phyloP scores from a whole-genome alignment of 2,888 invertebrate species.

The Eudemis profundana region DNA sequence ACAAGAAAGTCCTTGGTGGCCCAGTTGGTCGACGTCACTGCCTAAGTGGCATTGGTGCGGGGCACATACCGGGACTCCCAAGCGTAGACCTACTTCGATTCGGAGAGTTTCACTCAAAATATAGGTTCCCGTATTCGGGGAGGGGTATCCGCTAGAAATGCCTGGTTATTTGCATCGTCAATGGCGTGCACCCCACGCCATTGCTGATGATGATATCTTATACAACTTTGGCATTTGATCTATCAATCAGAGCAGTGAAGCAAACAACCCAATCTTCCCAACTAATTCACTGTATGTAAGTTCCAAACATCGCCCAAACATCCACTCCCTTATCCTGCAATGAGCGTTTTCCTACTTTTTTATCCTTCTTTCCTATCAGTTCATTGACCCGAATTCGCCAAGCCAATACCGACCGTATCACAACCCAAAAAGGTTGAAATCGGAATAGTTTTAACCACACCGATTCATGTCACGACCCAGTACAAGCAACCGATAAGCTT shows the following conservation, averaged over 20 bases:
- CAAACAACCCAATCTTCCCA: constrained; percentile 30
- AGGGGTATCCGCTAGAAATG: too few species aligned
- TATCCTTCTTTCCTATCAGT: constrained; percentile 25
- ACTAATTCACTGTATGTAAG: constrained; percentile 33
- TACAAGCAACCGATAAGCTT: constrained; percentile 37
- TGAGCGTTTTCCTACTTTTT: constrained; percentile 30
- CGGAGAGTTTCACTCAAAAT: too few species aligned
- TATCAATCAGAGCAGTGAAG: not conserved
- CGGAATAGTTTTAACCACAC: not conserved
- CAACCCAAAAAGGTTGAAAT: not conserved
- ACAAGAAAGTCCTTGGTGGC: too few species aligned
- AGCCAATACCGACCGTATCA: not conserved
- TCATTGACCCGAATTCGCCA: not conserved
- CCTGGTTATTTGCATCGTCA: too few species aligned
- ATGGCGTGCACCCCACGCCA: too few species aligned
- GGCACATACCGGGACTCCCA: too few species aligned
- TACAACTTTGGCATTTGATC: not conserved
- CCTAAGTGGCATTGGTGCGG: too few species aligned
- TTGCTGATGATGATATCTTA: too few species aligned
- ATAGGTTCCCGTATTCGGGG: too few species aligned
- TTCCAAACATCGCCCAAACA: constrained; percentile 28
- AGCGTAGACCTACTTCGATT: too few species aligned
- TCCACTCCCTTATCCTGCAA: constrained; percentile 15
- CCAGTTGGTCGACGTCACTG: too few species aligned
- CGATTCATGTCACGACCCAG: constrained; percentile 27